phyloP scores from a whole-genome alignment of 2,888 invertebrate genomes.

The Ochropleura plecta region DNA sequence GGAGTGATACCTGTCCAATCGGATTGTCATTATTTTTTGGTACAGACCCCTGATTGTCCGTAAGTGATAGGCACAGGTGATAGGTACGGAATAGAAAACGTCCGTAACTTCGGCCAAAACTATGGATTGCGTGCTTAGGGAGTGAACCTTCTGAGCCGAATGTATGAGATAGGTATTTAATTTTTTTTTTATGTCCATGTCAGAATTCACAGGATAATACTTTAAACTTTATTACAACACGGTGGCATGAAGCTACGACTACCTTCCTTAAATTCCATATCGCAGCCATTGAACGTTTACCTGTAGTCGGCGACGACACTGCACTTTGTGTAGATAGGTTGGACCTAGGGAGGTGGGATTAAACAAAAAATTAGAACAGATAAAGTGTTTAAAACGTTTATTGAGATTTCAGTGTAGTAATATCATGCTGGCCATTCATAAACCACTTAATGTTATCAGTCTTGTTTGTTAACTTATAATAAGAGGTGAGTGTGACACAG shows the following conservation, averaged over 20 bases:
- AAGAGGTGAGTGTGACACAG: neutral
- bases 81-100: too few relatives aligned
- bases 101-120: too few relatives aligned
- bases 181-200: neutral
- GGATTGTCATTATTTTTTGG: too few relatives aligned
- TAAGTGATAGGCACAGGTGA: too few relatives aligned
- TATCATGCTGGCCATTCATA: constrained; percentile 21
- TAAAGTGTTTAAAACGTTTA: constrained; percentile 47
- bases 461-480: constrained; percentile 41
- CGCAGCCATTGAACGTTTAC: neutral
- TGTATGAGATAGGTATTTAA: too few relatives aligned
- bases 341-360: neutral
- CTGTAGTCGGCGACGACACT: neutral
- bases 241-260: neutral
- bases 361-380: constrained; percentile 23
- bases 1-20: too few relatives aligned
- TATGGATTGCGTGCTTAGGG: too few relatives aligned
- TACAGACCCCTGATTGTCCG: too few relatives aligned
- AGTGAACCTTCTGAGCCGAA: too few relatives aligned
- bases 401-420: constrained; percentile 39
- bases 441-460: constrained; percentile 57
- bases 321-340: neutral
- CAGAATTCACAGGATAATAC: neutral
- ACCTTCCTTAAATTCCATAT: neutral
- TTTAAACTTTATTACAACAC: neutral